Evolutionary conservation across 2,113 vertebrate genomes (phyloP).

Genomic region (Actinemys pallida): DNA sequence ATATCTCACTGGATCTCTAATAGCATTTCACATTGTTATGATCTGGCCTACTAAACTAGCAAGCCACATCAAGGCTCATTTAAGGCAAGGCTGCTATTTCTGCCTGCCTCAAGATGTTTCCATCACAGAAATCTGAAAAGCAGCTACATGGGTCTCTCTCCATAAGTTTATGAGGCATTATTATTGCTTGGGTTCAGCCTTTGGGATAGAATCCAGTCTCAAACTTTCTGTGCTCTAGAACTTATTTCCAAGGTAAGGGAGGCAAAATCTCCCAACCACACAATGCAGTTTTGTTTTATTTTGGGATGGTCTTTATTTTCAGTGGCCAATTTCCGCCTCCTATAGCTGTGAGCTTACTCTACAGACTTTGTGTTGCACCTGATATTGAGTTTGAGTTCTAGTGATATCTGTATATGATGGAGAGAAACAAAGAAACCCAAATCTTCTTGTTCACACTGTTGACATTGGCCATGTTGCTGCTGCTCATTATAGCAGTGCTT

Average conservation of each 20-base stretch:
- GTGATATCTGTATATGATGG: not conserved
- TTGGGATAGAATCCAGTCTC: not conserved
- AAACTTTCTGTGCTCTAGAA: not conserved
- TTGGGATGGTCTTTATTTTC: not conserved
- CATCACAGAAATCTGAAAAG: not conserved
- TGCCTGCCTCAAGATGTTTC: not conserved
- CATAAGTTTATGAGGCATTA: not conserved
- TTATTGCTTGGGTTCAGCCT: not conserved
- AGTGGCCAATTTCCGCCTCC: not conserved
- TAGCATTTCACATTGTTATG: not conserved
- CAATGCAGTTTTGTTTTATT: not conserved
- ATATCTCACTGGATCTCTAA: not conserved
- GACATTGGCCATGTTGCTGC: no score
- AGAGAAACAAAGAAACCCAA: not conserved
- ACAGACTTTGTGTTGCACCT: not conserved
- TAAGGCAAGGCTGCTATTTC: not conserved
- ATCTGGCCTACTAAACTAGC: not conserved
- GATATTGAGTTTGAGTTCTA: not conserved
- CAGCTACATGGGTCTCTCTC: not conserved
- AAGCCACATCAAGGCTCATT: not conserved
- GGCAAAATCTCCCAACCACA: not conserved
- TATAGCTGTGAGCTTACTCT: not conserved
- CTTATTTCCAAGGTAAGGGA: not conserved
- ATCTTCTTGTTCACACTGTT: not conserved
- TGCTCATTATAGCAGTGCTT: not conserved